phyloP scores from a whole-genome alignment of 2,797 vertebrate species.

The Okamejei kenojei region DNA sequence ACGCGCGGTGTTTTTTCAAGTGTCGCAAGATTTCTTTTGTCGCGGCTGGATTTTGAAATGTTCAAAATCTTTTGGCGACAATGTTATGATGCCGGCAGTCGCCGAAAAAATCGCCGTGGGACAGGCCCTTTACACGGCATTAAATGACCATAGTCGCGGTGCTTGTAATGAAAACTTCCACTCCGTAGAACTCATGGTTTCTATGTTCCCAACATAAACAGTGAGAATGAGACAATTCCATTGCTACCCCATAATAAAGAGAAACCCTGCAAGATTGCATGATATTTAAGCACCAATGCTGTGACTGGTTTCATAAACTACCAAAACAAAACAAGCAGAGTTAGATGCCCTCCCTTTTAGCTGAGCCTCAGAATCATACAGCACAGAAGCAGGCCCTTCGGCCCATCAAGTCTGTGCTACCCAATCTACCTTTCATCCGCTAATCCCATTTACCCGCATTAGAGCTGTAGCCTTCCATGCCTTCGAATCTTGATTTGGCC shows the following conservation, averaged over 20 bases:
- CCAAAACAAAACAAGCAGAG: neutral
- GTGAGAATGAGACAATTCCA: neutral
- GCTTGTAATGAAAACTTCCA: neutral
- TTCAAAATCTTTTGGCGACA: no score
- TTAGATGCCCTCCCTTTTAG: neutral
- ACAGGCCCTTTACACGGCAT: neutral
- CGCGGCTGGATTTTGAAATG: no score
- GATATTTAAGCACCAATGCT: neutral
- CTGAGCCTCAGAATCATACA: no score
- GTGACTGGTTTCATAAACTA: neutral
- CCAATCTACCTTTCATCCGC: no score
- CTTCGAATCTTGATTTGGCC: neutral
- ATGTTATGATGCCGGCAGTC: no score
- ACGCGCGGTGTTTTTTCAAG: no score
- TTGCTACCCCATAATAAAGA: neutral
- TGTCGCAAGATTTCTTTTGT: no score
- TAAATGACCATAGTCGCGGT: neutral
- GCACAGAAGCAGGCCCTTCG: no score
- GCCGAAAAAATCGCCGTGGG: no score
- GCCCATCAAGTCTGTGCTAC: no score
- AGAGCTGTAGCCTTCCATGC: no score
- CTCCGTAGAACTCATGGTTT: neutral
- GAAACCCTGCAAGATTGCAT: neutral
- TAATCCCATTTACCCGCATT: no score
- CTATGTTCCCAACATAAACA: neutral